Base-by-base conservation (phyloP, 2,888 invertebrate species). In the Ptychoptera albimana region DNA sequence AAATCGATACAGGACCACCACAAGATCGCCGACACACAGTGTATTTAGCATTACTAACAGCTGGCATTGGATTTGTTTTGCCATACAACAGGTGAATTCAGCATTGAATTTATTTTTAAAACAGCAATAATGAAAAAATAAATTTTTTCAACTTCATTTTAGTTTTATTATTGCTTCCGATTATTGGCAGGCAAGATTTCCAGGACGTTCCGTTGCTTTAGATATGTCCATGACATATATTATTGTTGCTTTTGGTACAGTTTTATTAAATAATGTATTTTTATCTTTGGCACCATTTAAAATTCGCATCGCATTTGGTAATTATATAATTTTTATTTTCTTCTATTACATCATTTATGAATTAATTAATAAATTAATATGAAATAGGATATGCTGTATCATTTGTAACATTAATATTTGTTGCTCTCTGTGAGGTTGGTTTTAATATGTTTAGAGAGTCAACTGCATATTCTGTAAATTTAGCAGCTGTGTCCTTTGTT, bases 161-260 rank as follows among this genome's bases (percentile, higher is more conserved):
- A 88, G 89, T 60, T 92, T 92, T 63, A 87, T 92, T 59, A 88
- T 89, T 67, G 91, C 92, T 8, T 87, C 88, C 54, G 92, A 92
- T 66, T 92, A 87, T 66, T 92, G 88, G 69, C 86, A 88, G 67
- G 71, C 73, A 14, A 75, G 82, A 52, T 91, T 85, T 61, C 88
- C 87, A 0, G 79, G 79, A 45, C 77, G 84, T 1, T 83, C 85
- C 2, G 87, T 92, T 49, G 82, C 91, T 56, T 83, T 92, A 61
- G 92, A 92, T 62, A 88, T 92, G 83, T 88, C 88, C 11, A 75
- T 88, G 50, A 85, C 89, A 36, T 92, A 92, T 64, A 89, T 92
- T 51, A 74, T 82, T n/a, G 82, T 86, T 50, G 89, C 91, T 29
- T 87, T 91, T 55, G 73, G 82, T 46, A 87, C 91, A 3, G 92